These are phyloP conservation scores for Pardalotus punctatus DNA, from an alignment of 2,113 vertebrate species.

Conservation along the genomic window DNA sequence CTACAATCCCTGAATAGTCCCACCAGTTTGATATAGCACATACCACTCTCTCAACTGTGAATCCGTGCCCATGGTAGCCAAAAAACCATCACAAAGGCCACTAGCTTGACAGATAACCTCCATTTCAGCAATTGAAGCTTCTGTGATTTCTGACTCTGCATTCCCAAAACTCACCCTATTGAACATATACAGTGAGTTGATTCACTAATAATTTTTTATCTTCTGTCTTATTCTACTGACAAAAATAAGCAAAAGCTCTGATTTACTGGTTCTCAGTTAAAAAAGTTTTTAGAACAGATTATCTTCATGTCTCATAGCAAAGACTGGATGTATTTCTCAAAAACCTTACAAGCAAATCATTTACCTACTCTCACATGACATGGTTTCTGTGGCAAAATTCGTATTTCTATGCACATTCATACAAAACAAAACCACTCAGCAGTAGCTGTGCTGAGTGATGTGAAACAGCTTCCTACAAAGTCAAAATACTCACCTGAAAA, in stretches of 20 bases:
- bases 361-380: not conserved
- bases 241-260: not conserved
- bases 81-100: not conserved
- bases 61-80: not conserved
- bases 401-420: not conserved
- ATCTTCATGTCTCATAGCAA: not conserved
- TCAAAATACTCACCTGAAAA: not conserved
- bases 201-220: not conserved
- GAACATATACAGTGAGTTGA: rapidly evolving
- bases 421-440: not conserved
- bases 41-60: not conserved
- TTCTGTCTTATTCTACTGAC: not conserved
- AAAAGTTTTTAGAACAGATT: not conserved
- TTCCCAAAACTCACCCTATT: not conserved
- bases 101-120: not conserved
- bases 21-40: not conserved
- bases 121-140: not conserved
- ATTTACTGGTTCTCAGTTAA: not conserved
- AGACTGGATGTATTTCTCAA: not conserved
- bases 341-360: not conserved
- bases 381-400: rapidly evolving
- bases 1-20: not conserved
- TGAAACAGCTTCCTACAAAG: not conserved
- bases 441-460: rapidly evolving
- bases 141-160: not conserved